These are phyloP conservation scores for Propithecus deckenii DNA, from an alignment of 2,797 vertebrate species.

Conservation along the genomic window DNA sequence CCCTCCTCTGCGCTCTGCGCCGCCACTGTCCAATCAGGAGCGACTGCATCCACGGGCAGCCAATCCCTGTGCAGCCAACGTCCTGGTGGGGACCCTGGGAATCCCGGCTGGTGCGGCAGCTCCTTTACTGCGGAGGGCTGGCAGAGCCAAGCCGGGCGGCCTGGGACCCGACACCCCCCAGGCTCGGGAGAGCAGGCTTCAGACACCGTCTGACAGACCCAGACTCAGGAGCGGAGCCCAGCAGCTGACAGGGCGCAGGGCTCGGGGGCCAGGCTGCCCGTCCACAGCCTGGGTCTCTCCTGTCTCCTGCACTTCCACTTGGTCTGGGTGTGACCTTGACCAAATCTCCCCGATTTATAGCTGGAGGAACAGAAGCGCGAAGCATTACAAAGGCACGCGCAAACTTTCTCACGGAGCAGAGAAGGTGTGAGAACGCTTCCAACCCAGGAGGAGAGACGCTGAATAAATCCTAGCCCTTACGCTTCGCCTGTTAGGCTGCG, in stretches of 20 bases:
- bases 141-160: background rate
- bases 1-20: conserved; percentile 60
- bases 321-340: background rate
- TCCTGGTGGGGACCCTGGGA: background rate
- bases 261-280: background rate
- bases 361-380: accelerated
- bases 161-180: too few species aligned
- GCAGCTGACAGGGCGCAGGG: background rate
- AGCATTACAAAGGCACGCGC: too few species aligned
- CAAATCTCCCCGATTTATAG: background rate
- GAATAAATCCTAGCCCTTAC: background rate
- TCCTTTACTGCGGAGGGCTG: accelerated
- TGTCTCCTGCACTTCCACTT: accelerated
- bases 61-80: background rate
- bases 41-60: conserved; percentile 50
- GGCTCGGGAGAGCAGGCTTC: background rate
- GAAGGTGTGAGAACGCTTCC: background rate
- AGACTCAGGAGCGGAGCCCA: background rate
- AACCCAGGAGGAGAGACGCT: background rate
- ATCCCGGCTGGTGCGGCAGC: background rate
- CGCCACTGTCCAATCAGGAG: conserved; percentile 74
- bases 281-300: background rate
- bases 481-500: background rate
- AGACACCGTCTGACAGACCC: accelerated
- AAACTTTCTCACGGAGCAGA: background rate